Evolutionary conservation across 2,797 vertebrate species (phyloP), one percentile per base, ranked within the genome.

Genomic region (Alcedo atthis): DNA sequence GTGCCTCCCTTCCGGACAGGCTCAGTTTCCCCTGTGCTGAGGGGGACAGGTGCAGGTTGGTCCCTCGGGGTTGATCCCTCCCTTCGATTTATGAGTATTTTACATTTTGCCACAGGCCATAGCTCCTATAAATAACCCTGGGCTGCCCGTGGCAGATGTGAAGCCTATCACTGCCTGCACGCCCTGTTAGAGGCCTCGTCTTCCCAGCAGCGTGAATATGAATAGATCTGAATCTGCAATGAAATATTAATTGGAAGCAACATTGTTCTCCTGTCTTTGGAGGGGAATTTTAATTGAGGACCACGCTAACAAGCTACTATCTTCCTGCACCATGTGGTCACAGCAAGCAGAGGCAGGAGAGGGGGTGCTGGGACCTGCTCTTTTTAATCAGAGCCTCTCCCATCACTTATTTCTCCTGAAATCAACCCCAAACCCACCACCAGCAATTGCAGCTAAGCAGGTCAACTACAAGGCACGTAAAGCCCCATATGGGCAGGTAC

Each of bases 201-300:
- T 92, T 48, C 93, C 83, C 83, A 67, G 88, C 88, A 81, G 63
- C 17, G 0, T 37, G 73, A 42, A 49, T 22, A 59, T 40, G 71
- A 51, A 78, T 22, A 54, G 81, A 82, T 51, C 78, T 26, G 86
- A 80, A 61, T 22, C 64, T 24, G 85, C 89, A 76, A 76, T 64
- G 86, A 89, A 90, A 93, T 81, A 87, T 68, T 93, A 83, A 93
- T 74, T 62, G 85, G 69, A 75, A 90, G 55, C 79, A 90, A 51
- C 0, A 8, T 70, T 64, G 1, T 40, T 78, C 87, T 93, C 30
- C 61, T 69, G 2, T 46, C 69, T 66, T 55, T 0, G 7, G 81
- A 74, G 63, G 37, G 84, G 88, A 81, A 81, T 87, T 95, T 85
- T 95, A 95, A 92, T 80, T 71, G 92, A 91, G 61, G 61, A 21